Base-by-base conservation (phyloP, 2,888 invertebrate genomes). In the Apotomis turbidana region DNA sequence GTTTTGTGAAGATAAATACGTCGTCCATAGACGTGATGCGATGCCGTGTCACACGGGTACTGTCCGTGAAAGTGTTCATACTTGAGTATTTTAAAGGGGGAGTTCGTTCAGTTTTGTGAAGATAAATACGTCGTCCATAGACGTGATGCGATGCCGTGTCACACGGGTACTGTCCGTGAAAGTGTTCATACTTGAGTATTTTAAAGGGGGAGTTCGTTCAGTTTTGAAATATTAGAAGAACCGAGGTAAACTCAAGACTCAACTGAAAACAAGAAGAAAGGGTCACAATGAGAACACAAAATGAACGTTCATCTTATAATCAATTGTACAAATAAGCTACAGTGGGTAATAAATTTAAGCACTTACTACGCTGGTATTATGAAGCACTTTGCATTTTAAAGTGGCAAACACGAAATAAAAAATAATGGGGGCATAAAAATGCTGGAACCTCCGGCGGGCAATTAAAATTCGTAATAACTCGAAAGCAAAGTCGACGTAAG, bases 391-490 rank as follows among this genome's bases (percentile, higher is more conserved):
- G 69, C 70, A 73, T 76, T 74, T 74, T 71, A 71, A 74, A 75
- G 60, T 74, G 69, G 74, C 71, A 76, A 68, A 66, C 76, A 68
- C 55, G 67, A 66, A 63, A 71, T 72, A 46, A 77, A 80, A 81
- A 80, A 81, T 77, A 83, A 85, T 79, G 78, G 78, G 80, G 73
- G 76, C 79, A 74, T 72, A 84, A 83, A 87, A 85, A 79, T 80
- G 79, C 80, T 81, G 76, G 78, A 81, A 80, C 81, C 81, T 81
- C 81, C 78, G 78, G 80, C 80, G 81, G 85, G 85, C 85, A 90
- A 91, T 91, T 90, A 89, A 90, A 91, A 89, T 87, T 86, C 84
- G 85, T 88, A 88, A 89, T 88, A 89, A 89, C 87, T 85, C 84
- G 80, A 86, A 88, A 89, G 86, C 85, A 85, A 85, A 88, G 88